phyloP scores from a whole-genome alignment of 1,140 invertebrate species.

The Drosophila guanche region DNA sequence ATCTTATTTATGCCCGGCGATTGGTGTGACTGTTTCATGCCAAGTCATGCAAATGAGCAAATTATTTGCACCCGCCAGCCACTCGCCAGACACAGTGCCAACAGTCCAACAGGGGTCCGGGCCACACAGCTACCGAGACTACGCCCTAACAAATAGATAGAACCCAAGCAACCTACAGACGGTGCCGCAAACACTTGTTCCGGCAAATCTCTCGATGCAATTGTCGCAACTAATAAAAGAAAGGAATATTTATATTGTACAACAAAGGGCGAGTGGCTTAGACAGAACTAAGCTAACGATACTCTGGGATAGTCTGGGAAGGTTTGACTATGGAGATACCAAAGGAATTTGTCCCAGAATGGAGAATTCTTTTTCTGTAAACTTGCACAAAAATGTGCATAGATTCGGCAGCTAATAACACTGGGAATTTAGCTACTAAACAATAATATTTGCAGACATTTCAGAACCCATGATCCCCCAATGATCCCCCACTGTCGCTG shows the following conservation, averaged over 20 bases:
- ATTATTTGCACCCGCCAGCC: constrained; percentile 27
- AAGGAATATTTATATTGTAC: background rate
- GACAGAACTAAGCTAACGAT: no score
- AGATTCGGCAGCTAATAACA: no score
- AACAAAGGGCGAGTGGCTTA: background rate
- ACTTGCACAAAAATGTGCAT: no score
- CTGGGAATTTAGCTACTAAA: no score
- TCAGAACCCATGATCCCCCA: no score
- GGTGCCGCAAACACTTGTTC: constrained; percentile 28
- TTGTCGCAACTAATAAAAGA: constrained; percentile 28
- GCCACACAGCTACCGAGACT: constrained; percentile 2
- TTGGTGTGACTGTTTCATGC: constrained; percentile 35
- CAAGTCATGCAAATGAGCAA: constrained; percentile 71
- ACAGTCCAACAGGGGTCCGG: background rate
- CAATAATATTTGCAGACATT: no score
- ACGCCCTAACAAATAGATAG: constrained; percentile 7
- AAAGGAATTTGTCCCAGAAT: no score
- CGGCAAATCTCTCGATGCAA: constrained; percentile 36
- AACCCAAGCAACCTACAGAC: constrained; percentile 24
- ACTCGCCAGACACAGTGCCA: constrained; percentile 15
- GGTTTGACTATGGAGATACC: no score
- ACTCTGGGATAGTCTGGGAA: no score
- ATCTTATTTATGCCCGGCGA: constrained; percentile 41
- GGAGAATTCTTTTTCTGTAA: no score
- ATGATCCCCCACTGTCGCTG: no score